Percentiles rank a stretch among this genome's conserved stretches.
These are phyloP conservation scores for Huso huso DNA, from an alignment of 2,797 vertebrate genomes.

Conservation along the genomic window DNA sequence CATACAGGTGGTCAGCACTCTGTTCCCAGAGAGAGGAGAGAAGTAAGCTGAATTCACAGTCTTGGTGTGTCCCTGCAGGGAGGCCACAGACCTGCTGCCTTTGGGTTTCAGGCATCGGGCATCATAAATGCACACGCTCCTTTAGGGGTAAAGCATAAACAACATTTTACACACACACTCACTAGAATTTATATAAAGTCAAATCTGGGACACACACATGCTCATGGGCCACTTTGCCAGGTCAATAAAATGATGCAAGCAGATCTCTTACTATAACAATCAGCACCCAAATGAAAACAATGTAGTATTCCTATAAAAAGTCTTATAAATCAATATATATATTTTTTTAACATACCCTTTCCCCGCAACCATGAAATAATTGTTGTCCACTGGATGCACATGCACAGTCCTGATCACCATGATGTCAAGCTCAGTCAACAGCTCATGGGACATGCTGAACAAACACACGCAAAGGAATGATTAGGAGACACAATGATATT, in stretches of 20 bases:
- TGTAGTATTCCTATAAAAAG: neutral
- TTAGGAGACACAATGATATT: neutral
- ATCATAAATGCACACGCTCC: constrained; percentile 67
- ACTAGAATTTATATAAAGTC: neutral
- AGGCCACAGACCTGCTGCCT: constrained; percentile 45
- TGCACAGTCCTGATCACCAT: constrained; percentile 58
- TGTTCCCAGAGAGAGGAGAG: constrained; percentile 74
- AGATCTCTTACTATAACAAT: neutral
- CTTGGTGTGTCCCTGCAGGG: constrained; percentile 53
- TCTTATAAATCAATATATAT: neutral
- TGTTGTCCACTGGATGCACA: constrained; percentile 69
- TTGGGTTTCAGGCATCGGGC: constrained; percentile 53
- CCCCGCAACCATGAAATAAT: constrained; percentile 72
- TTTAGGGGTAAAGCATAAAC: constrained; percentile 20
- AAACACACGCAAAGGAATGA: neutral
- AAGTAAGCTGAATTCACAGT: constrained; percentile 73
- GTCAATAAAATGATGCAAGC: too few relatives aligned
- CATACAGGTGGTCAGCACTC: constrained; percentile 68
- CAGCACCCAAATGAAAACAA: neutral
- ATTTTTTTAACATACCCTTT: constrained; percentile 43
- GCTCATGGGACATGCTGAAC: constrained; percentile 50
- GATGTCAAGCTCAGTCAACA: constrained; percentile 45
- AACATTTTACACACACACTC: neutral
- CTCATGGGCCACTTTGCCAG: neutral
- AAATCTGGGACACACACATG: neutral